Percentiles rank a stretch among this genome's conserved stretches.
Evolutionary conservation across 2,888 invertebrate species (phyloP).

Genomic region (Ophion costatus): DNA sequence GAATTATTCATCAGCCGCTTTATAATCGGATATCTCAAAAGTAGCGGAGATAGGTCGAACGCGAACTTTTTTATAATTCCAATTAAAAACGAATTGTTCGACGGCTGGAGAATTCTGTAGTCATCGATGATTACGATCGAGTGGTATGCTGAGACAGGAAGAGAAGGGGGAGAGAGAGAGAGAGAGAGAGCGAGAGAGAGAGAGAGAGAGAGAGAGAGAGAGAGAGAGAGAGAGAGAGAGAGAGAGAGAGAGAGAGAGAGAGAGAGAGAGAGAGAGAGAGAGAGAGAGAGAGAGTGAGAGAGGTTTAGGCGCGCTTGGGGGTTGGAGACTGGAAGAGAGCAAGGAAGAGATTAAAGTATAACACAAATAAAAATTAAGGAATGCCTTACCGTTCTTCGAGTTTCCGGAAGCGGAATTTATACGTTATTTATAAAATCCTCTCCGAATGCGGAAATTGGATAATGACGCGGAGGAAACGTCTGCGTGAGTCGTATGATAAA

Average conservation of each 20-base stretch:
- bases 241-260: neutral
- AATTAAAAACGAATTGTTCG: neutral
- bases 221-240: neutral
- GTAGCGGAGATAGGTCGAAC: conserved; percentile 15
- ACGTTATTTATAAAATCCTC: conserved; percentile 2
- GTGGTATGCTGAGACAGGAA: neutral
- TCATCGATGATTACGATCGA: too few species aligned
- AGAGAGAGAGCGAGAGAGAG: neutral
- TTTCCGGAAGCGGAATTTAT: conserved; percentile 30
- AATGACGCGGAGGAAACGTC: neutral
- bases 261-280: neutral
- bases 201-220: neutral
- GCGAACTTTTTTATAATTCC: conserved; percentile 34
- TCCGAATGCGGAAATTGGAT: conserved; percentile 29
- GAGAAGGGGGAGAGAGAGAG: neutral
- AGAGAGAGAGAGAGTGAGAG: neutral
- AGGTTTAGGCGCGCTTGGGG: neutral
- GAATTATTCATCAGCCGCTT: conserved; percentile 41
- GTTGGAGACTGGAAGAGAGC: too few species aligned
- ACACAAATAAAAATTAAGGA: conserved; percentile 4
- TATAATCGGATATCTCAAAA: conserved; percentile 31
- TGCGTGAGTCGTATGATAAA: neutral
- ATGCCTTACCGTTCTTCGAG: conserved; percentile 14
- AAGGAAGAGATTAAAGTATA: too few species aligned
- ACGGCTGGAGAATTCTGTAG: too few species aligned